Conservation (phyloP, 2,888 invertebrate species). For the Pantelozetes paolii region DNA sequence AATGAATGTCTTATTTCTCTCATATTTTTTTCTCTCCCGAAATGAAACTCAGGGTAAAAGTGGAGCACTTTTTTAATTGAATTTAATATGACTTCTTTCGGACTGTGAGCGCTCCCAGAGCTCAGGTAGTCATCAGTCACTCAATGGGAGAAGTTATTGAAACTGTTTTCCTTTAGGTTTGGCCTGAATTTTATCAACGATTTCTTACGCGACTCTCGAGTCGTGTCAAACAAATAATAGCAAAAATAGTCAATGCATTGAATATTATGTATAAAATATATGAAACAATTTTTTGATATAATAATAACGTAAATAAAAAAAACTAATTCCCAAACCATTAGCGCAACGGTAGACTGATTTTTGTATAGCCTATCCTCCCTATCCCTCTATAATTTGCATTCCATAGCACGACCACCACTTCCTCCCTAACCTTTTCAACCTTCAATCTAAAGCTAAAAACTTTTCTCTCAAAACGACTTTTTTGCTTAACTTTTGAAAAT, state of each 20-base stretch:
- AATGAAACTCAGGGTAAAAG: neutral
- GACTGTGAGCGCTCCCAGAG: too few relatives aligned
- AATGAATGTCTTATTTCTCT: too few relatives aligned
- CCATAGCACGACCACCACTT: neutral
- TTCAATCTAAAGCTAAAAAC: neutral
- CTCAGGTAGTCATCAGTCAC: neutral
- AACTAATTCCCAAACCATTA: neutral
- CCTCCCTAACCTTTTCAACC: neutral
- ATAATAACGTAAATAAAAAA: neutral
- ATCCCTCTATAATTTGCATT: neutral
- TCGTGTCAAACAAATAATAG: too few relatives aligned
- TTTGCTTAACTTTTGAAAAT: neutral
- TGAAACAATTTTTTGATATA: neutral
- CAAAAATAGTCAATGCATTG: too few relatives aligned
- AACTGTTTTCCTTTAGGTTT: neutral
- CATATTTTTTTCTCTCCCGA: too few relatives aligned
- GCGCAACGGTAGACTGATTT: neutral
- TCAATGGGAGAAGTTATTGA: neutral
- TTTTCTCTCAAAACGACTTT: too few relatives aligned
- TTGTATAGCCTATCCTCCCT: neutral
- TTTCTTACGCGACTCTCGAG: too few relatives aligned
- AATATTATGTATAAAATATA: too few relatives aligned
- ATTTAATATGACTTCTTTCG: neutral
- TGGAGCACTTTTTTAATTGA: neutral
- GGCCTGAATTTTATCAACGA: too few relatives aligned